Conservation (phyloP, 2,888 invertebrate species). For the Argyresthia albistria region DNA sequence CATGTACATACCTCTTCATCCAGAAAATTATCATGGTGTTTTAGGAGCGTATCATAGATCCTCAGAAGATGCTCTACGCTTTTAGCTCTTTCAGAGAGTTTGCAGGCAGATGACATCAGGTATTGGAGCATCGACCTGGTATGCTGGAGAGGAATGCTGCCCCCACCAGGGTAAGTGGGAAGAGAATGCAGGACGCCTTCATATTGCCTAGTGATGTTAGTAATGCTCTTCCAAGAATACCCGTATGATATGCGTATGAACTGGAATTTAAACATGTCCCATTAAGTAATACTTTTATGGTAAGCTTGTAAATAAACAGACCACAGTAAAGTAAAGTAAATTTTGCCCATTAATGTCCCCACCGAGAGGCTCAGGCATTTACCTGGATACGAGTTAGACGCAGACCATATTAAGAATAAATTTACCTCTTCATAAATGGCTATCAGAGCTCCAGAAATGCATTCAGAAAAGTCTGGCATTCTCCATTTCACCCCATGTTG, state of each 20-base stretch:
- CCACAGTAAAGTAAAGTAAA: not conserved
- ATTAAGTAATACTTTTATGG: not conserved
- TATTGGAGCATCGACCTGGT: conserved; percentile 73
- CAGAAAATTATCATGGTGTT: conserved; percentile 75
- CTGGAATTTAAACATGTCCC: conserved; percentile 25
- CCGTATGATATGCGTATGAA: conserved; percentile 67
- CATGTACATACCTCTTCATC: conserved; percentile 77
- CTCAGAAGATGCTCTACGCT: conserved; percentile 78
- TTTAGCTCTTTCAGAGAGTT: conserved; percentile 44
- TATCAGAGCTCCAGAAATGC: conserved; percentile 76
- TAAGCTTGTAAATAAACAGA: not conserved
- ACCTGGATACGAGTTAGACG: too few species aligned
- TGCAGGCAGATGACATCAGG: conserved; percentile 43
- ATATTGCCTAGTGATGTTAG: conserved; percentile 69
- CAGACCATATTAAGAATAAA: not conserved
- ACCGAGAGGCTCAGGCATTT: too few species aligned
- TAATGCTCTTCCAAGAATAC: conserved; percentile 74
- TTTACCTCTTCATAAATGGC: conserved; percentile 75
- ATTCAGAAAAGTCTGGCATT: conserved; percentile 82
- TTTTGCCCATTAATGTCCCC: too few species aligned
- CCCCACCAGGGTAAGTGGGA: conserved; percentile 75
- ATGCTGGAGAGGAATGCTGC: conserved; percentile 73
- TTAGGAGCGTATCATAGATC: conserved; percentile 51
- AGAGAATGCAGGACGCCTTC: conserved; percentile 65
- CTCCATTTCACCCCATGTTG: conserved; percentile 80